Conservation (phyloP, 2,113 vertebrate genomes). For the Ciconia stormi region DNA sequence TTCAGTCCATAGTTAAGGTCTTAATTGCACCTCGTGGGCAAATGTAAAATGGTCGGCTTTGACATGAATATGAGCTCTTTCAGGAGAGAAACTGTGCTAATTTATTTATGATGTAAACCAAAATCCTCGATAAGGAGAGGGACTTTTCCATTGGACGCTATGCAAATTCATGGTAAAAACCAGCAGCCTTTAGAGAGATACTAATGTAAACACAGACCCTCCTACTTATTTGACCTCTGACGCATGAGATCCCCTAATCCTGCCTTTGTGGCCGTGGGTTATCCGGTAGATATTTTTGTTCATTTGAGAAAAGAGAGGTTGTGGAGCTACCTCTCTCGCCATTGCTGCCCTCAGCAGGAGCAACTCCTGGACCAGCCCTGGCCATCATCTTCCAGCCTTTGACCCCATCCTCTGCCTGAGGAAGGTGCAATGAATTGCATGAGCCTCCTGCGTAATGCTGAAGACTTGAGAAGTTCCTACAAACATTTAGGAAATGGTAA, state of each 20-base stretch:
- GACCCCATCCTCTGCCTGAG: background rate
- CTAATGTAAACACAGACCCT: background rate
- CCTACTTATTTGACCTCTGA: background rate
- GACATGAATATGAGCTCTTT: background rate
- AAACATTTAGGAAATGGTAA: background rate
- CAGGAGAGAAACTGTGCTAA: background rate
- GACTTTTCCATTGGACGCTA: rapidly evolving
- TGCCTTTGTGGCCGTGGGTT: background rate
- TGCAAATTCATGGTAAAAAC: background rate
- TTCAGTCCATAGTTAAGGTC: background rate
- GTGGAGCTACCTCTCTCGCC: background rate
- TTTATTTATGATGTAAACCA: background rate
- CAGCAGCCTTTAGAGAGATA: background rate
- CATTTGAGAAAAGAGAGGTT: background rate
- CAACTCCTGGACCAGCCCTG: background rate
- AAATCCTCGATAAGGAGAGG: background rate
- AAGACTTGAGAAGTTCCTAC: background rate
- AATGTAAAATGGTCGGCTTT: background rate
- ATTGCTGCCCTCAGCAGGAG: background rate
- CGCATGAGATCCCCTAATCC: background rate
- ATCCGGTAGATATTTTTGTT: background rate
- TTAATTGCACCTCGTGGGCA: background rate
- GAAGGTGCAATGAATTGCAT: rapidly evolving
- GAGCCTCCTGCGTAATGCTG: background rate
- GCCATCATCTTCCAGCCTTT: background rate